Evolutionary conservation across 2,797 vertebrate genomes (phyloP).

Genomic region (Cossypha caffra): DNA sequence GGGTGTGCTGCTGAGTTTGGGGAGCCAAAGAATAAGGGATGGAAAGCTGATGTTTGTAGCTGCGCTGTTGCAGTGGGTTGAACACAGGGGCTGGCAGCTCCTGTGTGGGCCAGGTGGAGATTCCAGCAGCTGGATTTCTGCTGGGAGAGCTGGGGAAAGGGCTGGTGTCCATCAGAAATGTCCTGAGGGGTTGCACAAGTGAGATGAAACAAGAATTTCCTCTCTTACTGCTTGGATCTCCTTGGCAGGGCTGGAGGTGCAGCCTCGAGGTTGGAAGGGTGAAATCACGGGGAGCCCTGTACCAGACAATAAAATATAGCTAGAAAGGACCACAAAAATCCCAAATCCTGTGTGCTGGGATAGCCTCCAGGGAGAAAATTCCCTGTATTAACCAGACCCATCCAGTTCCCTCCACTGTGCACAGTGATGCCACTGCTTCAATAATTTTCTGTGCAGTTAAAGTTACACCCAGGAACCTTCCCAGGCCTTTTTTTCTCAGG

Average conservation of each 20-base stretch:
- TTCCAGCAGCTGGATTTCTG: not conserved
- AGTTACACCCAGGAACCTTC: not conserved
- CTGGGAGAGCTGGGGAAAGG: not conserved
- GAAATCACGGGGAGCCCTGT: not conserved
- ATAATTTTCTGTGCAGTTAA: not conserved
- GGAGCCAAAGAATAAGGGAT: not conserved
- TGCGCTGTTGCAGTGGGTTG: not conserved
- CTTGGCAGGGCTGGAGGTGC: not conserved
- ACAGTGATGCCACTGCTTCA: fast-evolving
- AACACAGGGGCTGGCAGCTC: not conserved
- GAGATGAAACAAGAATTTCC: fast-evolving
- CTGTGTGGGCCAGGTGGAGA: fast-evolving
- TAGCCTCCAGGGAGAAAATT: not conserved
- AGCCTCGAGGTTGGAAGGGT: not conserved
- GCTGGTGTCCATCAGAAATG: fast-evolving
- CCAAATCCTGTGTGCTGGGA: not conserved
- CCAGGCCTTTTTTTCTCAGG: not conserved
- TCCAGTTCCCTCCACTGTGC: not conserved
- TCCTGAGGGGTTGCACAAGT: not conserved
- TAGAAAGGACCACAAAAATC: not conserved
- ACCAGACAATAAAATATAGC: not conserved
- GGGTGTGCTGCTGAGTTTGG: not conserved
- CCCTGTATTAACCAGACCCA: not conserved
- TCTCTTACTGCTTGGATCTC: not conserved
- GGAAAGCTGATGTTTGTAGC: not conserved